Conservation (phyloP, 2,797 vertebrate genomes). For the Telmatherina bonti region DNA sequence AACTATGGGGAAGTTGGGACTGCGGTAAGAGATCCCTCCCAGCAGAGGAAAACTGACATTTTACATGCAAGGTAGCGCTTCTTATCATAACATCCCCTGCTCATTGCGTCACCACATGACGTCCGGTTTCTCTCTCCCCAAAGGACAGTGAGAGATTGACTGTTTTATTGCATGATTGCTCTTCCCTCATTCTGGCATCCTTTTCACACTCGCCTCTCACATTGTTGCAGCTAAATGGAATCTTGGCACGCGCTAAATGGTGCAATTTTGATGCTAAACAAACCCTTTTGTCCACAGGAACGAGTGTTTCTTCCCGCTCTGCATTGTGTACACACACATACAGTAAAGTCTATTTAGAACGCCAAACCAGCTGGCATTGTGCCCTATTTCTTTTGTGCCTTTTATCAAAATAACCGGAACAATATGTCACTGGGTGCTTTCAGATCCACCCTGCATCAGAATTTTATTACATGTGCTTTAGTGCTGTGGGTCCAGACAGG, state of each 20-base stretch:
- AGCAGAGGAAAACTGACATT: constrained; percentile 8
- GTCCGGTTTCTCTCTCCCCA: constrained; percentile 38
- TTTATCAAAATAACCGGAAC: constrained; percentile 41
- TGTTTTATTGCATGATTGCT: constrained; percentile 63
- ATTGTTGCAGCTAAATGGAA: constrained; percentile 67
- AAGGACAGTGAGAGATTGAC: constrained; percentile 52
- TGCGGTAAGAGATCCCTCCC: background rate
- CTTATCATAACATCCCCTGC: constrained; percentile 8
- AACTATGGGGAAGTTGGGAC: constrained; percentile 23
- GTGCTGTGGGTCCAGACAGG: constrained; percentile 32
- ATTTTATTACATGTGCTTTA: constrained; percentile 60
- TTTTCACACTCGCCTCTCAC: constrained; percentile 62
- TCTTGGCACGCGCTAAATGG: constrained; percentile 58
- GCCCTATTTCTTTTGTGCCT: constrained; percentile 31
- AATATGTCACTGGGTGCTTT: constrained; percentile 26
- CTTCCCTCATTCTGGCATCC: constrained; percentile 46
- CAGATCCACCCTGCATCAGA: constrained; percentile 33
- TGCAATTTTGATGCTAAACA: constrained; percentile 66
- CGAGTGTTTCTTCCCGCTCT: constrained; percentile 36
- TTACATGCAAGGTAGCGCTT: constrained; percentile 9
- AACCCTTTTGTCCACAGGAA: constrained; percentile 54
- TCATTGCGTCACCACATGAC: constrained; percentile 36
- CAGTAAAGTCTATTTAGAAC: constrained; percentile 35
- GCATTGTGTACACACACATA: constrained; percentile 16
- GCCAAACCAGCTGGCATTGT: constrained; percentile 13